Evolutionary conservation across 2,113 vertebrate species (phyloP), one percentile per base, ranked within the genome.

Genomic region (Hassar affinis): DNA sequence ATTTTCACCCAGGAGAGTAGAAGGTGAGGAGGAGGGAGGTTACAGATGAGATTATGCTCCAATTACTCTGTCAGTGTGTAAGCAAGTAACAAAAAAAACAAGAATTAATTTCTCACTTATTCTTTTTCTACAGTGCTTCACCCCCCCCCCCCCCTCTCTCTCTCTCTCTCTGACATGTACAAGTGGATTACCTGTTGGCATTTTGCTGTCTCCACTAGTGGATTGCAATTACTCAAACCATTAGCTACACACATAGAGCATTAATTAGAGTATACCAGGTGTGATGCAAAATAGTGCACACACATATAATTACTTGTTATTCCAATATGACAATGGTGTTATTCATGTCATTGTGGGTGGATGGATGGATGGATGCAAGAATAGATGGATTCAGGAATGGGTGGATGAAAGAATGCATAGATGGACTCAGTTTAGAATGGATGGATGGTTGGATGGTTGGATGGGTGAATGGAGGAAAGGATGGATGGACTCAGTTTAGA

Each of bases 31-130:
- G 71, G 61, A 66, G 72, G n/a, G 49, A 27, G 56, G 35, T 81
- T 81, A 72, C 54, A 72, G 68, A 18, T 78, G 54, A 84, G 78
- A 81, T 80, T 78, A 78, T 81, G 47, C 64, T 56, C 68, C n/a
- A 5, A 5, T 42, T 56, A 45, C 15, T 56, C 4, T 56, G 22
- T 6, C 57, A 10, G 38, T 7, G 17, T 18, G 62, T 66, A 68
- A 35, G 35, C 35, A 7, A 68, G 38, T 38, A 35, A 68, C 17
- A 68, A 38, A 33, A 35, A 35, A 59, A 1, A 42, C 15, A 6
- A 1, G 1, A 27, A 33, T 64, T 62, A 47, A 1, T 18, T 9
- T 56, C 30, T 75, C 17, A 45, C 49, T 42, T 12, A 84, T 68
- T 47, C 57, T 42, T 47, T 11, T 10, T 22, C 20, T n/a, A 71